These are phyloP conservation scores for Myzus persicae DNA, from an alignment of 1,140 invertebrate genomes.

Conservation along the genomic window DNA sequence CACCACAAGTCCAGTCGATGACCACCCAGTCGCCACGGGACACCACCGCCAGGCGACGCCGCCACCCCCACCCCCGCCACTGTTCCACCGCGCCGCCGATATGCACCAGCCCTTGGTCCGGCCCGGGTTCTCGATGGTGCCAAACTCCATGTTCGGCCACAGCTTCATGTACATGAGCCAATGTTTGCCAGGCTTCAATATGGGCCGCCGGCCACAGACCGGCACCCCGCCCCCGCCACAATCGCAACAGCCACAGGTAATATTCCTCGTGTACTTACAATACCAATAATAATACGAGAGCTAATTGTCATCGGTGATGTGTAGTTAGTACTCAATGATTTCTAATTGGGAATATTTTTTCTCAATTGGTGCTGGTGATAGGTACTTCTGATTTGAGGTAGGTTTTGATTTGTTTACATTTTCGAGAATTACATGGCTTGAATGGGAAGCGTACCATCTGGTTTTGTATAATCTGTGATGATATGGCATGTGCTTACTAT, in stretches of 20 bases:
- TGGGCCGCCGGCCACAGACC: slow-evolving; percentile 64
- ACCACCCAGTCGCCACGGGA: slow-evolving; percentile 64
- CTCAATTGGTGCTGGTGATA: no score
- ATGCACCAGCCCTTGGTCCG: slow-evolving; percentile 66
- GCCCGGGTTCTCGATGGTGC: slow-evolving; percentile 77
- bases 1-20: slow-evolving; percentile 12
- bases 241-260: slow-evolving; percentile 67
- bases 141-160: slow-evolving; percentile 83
- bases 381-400: no score
- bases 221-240: slow-evolving; percentile 66
- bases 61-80: slow-evolving; percentile 60
- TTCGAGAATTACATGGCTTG: no score
- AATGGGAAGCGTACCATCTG: no score
- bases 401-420: no score
- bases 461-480: no score
- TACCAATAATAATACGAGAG: no score
- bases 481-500: no score
- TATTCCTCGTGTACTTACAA: slow-evolving; percentile 17
- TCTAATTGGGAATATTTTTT: no score
- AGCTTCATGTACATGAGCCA: slow-evolving; percentile 92
- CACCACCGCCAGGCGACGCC: slow-evolving; percentile 62
- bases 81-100: slow-evolving; percentile 64
- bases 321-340: no score
- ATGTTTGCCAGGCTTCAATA: slow-evolving; percentile 74
- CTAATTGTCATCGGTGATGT: no score